Percentiles rank a stretch among this genome's conserved stretches.
Evolutionary conservation across 1,140 invertebrate species (phyloP).

Genomic region (Hirudo medicinalis): DNA sequence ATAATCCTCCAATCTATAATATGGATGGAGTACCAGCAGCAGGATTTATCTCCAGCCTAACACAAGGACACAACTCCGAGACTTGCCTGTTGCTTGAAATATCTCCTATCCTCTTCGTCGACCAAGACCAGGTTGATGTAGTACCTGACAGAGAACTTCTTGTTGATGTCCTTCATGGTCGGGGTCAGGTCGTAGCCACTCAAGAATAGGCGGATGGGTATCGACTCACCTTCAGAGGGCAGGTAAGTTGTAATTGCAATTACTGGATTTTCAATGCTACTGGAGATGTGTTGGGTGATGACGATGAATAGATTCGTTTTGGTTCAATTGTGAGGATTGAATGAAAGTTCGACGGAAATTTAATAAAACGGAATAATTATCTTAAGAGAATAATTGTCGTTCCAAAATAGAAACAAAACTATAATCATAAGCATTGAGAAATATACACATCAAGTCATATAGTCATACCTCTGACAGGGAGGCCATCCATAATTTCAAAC

Average conservation of each 20-base stretch:
- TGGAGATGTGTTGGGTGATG: too few species aligned
- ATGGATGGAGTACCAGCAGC: background rate
- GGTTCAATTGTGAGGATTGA: too few species aligned
- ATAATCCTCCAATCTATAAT: background rate
- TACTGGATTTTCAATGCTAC: too few species aligned
- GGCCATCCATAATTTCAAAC: constrained; percentile 99
- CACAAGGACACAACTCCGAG: background rate
- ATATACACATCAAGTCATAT: too few species aligned
- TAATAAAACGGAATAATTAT: too few species aligned
- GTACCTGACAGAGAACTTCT: constrained; percentile 82
- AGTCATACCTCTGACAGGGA: constrained; percentile 70
- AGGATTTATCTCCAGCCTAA: background rate
- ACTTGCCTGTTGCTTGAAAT: constrained; percentile 92
- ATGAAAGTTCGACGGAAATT: too few species aligned
- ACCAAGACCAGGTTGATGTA: constrained; percentile 96
- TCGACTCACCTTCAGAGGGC: constrained; percentile 63
- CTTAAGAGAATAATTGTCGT: too few species aligned
- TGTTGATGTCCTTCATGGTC: constrained; percentile 98
- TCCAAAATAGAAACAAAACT: too few species aligned
- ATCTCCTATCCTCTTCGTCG: constrained; percentile 95
- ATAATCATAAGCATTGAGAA: too few species aligned
- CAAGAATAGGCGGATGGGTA: constrained; percentile 93
- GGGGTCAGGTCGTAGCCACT: constrained; percentile 96
- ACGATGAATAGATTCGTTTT: too few species aligned
- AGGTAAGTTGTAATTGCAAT: background rate